A percentile compares a stretch with the other conserved stretches of the same genome.
Conservation (phyloP, 2,113 vertebrate genomes). For the Coracopsis vasa region DNA sequence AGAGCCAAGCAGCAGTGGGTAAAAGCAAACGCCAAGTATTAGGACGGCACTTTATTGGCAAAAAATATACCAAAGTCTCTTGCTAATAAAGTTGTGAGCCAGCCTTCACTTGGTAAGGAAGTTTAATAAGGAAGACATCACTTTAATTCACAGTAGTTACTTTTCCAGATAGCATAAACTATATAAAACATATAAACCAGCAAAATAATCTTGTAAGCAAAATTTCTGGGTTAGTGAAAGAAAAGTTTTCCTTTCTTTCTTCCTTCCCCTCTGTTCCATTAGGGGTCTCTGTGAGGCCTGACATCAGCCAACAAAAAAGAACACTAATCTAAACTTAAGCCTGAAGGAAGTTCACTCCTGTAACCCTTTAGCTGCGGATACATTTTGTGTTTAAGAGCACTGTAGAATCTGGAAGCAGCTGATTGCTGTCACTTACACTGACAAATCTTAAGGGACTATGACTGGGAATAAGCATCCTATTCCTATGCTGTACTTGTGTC, state of each 20-base stretch:
- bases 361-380: background rate
- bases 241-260: background rate
- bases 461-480: background rate
- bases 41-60: background rate
- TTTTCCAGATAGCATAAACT: background rate
- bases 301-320: background rate
- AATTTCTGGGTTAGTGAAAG: background rate
- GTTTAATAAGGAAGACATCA: background rate
- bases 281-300: background rate
- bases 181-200: background rate
- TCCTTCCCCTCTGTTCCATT: background rate
- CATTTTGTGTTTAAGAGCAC: background rate
- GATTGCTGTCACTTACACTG: background rate
- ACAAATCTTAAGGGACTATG: background rate
- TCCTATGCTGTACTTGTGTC: rapidly evolving
- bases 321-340: background rate
- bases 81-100: background rate
- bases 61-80: background rate
- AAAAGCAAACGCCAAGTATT: background rate
- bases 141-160: background rate
- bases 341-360: background rate
- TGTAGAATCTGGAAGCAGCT: background rate
- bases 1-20: background rate
- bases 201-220: background rate
- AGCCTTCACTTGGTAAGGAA: background rate